phyloP scores from a whole-genome alignment of 2,888 invertebrate genomes.

The Zhuqinia jingwanae region DNA sequence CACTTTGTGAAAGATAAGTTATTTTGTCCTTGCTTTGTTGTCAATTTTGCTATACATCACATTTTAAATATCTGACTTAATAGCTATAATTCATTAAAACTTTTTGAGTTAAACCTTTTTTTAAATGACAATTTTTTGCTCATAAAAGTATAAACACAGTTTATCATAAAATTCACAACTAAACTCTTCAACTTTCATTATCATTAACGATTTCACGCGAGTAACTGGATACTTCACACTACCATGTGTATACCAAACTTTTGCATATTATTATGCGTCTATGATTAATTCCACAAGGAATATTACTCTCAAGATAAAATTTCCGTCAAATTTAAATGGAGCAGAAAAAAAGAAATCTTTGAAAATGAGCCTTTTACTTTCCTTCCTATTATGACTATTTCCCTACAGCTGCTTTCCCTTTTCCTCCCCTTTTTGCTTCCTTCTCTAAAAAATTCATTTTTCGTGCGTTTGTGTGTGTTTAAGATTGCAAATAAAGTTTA shows the following conservation, averaged over 20 bases:
- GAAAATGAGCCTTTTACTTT: constrained; percentile 18
- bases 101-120: too few species aligned
- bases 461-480: background rate
- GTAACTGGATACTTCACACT: background rate
- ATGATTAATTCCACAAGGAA: background rate
- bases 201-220: too few species aligned
- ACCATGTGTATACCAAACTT: constrained; percentile 14
- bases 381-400: background rate
- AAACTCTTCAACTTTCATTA: background rate
- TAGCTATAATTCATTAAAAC: too few species aligned
- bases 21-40: too few species aligned
- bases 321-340: constrained; percentile 36
- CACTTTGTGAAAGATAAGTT: too few species aligned
- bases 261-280: constrained; percentile 9
- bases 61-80: too few species aligned
- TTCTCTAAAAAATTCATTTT: too few species aligned
- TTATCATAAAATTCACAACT: too few species aligned
- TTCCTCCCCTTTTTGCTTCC: background rate
- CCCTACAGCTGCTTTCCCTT: background rate
- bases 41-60: too few species aligned
- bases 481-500: constrained; percentile 36
- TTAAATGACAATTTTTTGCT: too few species aligned
- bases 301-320: background rate
- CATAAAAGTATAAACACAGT: too few species aligned
- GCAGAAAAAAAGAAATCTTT: constrained; percentile 47